Conservation (phyloP, 2,113 vertebrate species). For the Cololabis saira region DNA sequence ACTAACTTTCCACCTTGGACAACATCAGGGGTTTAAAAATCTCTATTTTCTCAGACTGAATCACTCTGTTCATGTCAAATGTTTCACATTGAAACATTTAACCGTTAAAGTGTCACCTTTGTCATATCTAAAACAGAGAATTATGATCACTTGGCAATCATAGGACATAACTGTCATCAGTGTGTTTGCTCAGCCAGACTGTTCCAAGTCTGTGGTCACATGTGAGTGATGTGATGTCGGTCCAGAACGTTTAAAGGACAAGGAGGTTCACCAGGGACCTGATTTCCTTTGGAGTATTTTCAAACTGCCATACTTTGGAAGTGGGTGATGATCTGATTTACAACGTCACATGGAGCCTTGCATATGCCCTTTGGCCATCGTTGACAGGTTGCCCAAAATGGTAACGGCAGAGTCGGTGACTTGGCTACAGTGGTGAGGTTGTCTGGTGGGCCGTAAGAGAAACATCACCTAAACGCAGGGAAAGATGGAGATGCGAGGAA, state of each 20-base stretch:
- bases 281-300: constrained; percentile 59
- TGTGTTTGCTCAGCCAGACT: constrained; percentile 15
- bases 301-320: constrained; percentile 50
- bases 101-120: too few relatives aligned
- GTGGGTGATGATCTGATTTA: constrained; percentile 38
- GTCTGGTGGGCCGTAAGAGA: constrained; percentile 39
- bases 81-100: too few relatives aligned
- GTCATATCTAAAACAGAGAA: too few relatives aligned
- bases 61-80: too few relatives aligned
- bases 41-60: too few relatives aligned
- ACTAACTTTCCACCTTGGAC: too few relatives aligned
- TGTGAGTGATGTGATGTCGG: too few relatives aligned
- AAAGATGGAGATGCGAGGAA: constrained; percentile 64
- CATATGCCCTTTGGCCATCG: constrained; percentile 65
- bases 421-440: constrained; percentile 32
- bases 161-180: neutral
- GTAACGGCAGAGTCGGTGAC: constrained; percentile 61
- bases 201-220: too few relatives aligned
- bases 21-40: too few relatives aligned
- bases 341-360: constrained; percentile 28
- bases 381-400: constrained; percentile 44
- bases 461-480: constrained; percentile 51
- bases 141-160: too few relatives aligned
- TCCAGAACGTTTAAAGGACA: constrained; percentile 21
- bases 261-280: constrained; percentile 25